These are phyloP conservation scores for Lydus trimaculatus DNA, from an alignment of 2,888 invertebrate genomes.

Conservation along the genomic window DNA sequence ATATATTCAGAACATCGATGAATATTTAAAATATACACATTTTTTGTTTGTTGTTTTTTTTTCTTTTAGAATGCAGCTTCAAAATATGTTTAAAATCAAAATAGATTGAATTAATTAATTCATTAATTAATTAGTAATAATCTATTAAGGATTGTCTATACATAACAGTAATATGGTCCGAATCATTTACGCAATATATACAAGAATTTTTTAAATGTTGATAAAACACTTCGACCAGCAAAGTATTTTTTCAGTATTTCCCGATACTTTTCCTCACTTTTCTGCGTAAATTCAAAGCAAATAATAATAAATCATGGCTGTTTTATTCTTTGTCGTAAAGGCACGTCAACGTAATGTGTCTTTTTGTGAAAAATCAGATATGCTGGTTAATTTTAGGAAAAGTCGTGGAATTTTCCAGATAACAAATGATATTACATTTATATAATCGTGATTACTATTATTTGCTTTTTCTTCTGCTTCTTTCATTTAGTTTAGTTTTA, in stretches of 20 bases:
- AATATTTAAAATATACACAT: constrained; percentile 42
- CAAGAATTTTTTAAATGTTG: constrained; percentile 19
- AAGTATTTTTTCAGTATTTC: constrained; percentile 23
- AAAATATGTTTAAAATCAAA: constrained; percentile 35
- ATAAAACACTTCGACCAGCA: constrained; percentile 36
- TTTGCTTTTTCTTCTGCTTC: not conserved
- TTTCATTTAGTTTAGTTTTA: not conserved
- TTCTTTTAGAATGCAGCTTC: constrained; percentile 45
- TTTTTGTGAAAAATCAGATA: not conserved
- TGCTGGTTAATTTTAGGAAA: not conserved
- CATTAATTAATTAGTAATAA: constrained; percentile 15
- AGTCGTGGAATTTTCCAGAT: not conserved
- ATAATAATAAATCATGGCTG: not conserved
- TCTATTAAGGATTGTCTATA: constrained; percentile 38
- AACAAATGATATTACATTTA: not conserved
- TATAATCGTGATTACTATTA: not conserved
- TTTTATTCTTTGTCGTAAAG: constrained; percentile 15
- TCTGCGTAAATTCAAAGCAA: not conserved
- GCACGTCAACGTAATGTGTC: constrained; percentile 25
- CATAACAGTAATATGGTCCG: constrained; percentile 39
- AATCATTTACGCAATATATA: constrained; percentile 32
- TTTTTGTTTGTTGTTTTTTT: not conserved
- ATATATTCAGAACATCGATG: constrained; percentile 23
- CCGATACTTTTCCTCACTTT: not conserved
- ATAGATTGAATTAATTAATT: constrained; percentile 17